A percentile compares a stretch with the other conserved stretches of the same genome.
Conservation (phyloP, 2,888 invertebrate species). For the Amphipyra tragopoginis region DNA sequence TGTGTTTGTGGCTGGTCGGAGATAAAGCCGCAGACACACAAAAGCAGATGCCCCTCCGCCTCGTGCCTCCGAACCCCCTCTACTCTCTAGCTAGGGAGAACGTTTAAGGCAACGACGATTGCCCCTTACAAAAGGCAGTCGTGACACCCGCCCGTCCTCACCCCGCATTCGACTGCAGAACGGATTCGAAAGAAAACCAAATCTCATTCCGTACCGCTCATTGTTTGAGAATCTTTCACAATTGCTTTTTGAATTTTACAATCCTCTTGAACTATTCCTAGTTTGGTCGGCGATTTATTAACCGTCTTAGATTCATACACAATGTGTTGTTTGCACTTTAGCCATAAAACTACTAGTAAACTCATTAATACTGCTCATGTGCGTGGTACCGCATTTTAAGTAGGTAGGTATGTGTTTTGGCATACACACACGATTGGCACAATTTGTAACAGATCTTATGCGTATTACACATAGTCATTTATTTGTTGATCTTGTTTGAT, state of each 20-base stretch:
- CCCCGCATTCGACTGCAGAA: slow-evolving; percentile 73
- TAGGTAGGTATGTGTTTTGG: slow-evolving; percentile 26
- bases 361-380: slow-evolving; percentile 28
- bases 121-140: slow-evolving; percentile 81
- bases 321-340: slow-evolving; percentile 36
- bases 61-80: slow-evolving; percentile 58
- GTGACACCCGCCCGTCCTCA: slow-evolving; percentile 50
- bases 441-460: neutral
- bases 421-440: slow-evolving; percentile 6
- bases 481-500: neutral
- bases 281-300: slow-evolving; percentile 56
- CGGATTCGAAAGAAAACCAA: slow-evolving; percentile 82
- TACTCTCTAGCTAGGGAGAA: slow-evolving; percentile 66
- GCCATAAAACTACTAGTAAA: slow-evolving; percentile 21
- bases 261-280: slow-evolving; percentile 68
- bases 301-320: slow-evolving; percentile 10
- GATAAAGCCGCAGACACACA: slow-evolving; percentile 80
- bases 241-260: slow-evolving; percentile 81
- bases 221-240: slow-evolving; percentile 82
- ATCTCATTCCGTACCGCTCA: slow-evolving; percentile 80
- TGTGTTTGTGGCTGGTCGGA: slow-evolving; percentile 75
- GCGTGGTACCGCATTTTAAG: slow-evolving; percentile 5
- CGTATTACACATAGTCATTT: neutral
- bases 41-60: slow-evolving; percentile 74
- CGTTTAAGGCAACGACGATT: slow-evolving; percentile 83